Evolutionary conservation across 2,888 invertebrate genomes (phyloP).

Genomic region (Lepidocyrtoides sp.): DNA sequence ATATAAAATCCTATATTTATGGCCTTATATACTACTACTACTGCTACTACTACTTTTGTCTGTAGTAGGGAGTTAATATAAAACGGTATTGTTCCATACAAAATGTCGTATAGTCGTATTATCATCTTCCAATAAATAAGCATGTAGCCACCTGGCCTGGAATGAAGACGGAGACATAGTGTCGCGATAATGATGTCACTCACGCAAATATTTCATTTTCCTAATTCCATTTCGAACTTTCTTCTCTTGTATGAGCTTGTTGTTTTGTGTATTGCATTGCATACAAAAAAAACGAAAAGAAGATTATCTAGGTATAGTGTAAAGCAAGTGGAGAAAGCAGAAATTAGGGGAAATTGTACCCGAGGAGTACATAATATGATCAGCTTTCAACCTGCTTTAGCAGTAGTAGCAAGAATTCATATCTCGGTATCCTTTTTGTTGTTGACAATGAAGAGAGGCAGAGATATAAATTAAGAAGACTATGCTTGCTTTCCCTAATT

Average conservation of each 20-base stretch:
- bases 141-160: constrained; percentile 38
- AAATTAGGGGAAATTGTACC: too few relatives aligned
- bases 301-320: too few relatives aligned
- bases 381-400: not conserved
- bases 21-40: not conserved
- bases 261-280: not conserved
- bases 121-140: constrained; percentile 25
- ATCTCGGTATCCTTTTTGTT: too few relatives aligned
- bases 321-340: too few relatives aligned
- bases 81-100: too few relatives aligned
- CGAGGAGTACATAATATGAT: too few relatives aligned
- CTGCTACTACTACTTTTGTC: too few relatives aligned
- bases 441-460: too few relatives aligned
- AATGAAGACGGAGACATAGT: constrained; percentile 33
- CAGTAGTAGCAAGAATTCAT: constrained; percentile 8
- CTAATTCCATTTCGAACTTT: constrained; percentile 19
- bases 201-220: constrained; percentile 62
- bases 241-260: not conserved
- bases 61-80: too few relatives aligned
- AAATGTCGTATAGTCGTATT: not conserved
- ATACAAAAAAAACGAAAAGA: not conserved
- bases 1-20: not conserved
- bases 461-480: too few relatives aligned
- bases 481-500: too few relatives aligned
- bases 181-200: constrained; percentile 56